Conservation (phyloP, 2,797 vertebrate species). For the Lophius americanus region DNA sequence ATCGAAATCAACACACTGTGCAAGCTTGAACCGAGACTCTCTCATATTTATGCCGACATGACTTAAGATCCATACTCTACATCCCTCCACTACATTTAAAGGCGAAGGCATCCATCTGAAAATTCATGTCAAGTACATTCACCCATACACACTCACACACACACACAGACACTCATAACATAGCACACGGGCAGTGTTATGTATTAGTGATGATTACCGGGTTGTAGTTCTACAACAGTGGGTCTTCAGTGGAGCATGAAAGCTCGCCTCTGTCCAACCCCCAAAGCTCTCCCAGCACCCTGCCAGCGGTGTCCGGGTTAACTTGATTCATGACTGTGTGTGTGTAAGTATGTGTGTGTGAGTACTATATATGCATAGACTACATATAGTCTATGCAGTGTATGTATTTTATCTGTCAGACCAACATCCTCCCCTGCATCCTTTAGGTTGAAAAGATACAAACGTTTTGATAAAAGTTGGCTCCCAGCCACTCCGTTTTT, state of each 20-base stretch:
- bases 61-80: background rate
- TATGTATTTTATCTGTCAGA: too few relatives aligned
- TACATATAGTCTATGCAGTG: too few relatives aligned
- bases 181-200: constrained; percentile 50
- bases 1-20: background rate
- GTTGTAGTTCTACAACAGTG: constrained; percentile 62
- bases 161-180: constrained; percentile 11
- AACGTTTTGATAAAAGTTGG: too few relatives aligned
- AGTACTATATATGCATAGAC: too few relatives aligned
- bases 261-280: constrained; percentile 60
- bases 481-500: too few relatives aligned
- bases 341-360: constrained; percentile 12
- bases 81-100: constrained; percentile 25
- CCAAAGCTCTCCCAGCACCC: constrained; percentile 62
- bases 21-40: background rate
- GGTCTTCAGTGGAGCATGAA: constrained; percentile 72
- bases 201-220: constrained; percentile 76
- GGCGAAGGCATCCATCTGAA: constrained; percentile 17
- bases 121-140: constrained; percentile 45
- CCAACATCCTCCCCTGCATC: too few relatives aligned
- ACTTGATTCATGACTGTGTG: constrained; percentile 21
- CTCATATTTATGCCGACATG: too few relatives aligned
- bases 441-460: too few relatives aligned
- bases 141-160: constrained; percentile 9
- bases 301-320: constrained; percentile 56